Conservation (phyloP, 1,140 invertebrate species). For the Papilio polytes region DNA sequence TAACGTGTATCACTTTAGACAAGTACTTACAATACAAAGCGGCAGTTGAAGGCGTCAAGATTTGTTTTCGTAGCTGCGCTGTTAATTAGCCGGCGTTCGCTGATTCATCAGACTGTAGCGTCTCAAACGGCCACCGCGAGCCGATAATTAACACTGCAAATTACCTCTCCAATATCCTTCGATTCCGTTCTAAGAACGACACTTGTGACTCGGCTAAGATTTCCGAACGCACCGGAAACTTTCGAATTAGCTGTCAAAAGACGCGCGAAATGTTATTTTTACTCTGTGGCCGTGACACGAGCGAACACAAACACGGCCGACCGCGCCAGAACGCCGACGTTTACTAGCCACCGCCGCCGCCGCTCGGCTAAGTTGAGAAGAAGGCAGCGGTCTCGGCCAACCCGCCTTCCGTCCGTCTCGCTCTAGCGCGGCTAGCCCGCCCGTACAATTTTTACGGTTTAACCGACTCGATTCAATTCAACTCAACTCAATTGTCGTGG, state of each 20-base stretch:
- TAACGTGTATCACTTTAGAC: neutral
- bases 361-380: conserved; percentile 79
- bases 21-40: conserved; percentile 71
- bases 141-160: conserved; percentile 68
- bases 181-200: conserved; percentile 47
- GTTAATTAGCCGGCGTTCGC: conserved; percentile 80
- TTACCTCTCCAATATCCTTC: conserved; percentile 48
- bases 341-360: conserved; percentile 72
- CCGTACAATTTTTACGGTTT: conserved; percentile 81
- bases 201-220: conserved; percentile 53
- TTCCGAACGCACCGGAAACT: conserved; percentile 68
- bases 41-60: conserved; percentile 57
- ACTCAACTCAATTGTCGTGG: conserved; percentile 84
- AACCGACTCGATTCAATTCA: conserved; percentile 83
- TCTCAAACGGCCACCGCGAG: conserved; percentile 66
- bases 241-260: conserved; percentile 65
- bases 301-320: conserved; percentile 66
- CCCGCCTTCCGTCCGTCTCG: conserved; percentile 81
- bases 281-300: conserved; percentile 59
- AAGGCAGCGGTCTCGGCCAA: conserved; percentile 80
- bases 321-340: conserved; percentile 79
- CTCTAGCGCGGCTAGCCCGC: conserved; percentile 76
- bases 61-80: conserved; percentile 77
- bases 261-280: conserved; percentile 77
- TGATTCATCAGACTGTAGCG: conserved; percentile 82